Evolutionary conservation across 2,888 invertebrate species (phyloP), one percentile per base, ranked within the genome.

Genomic region (Teinopalpus imperialis): DNA sequence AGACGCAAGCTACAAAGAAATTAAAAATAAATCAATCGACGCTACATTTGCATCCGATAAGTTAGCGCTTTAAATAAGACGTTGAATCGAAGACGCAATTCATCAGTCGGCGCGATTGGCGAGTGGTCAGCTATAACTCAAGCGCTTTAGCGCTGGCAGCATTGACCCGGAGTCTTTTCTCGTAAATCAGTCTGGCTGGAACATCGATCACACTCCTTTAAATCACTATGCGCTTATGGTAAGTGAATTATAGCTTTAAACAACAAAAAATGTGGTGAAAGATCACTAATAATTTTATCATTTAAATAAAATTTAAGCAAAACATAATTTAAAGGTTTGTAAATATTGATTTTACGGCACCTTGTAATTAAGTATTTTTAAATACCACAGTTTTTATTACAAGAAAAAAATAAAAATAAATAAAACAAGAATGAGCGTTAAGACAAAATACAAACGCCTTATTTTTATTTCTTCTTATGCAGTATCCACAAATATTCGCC

Each of bases 91-190:
- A 46, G 46, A 40, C 18, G 45, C 45, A 34, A 46, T 46, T 12
- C 45, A 40, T 46, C 40, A 46, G 40, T 14, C 31, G 39, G 20
- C 16, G 29, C 21, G 45, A 34, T 35, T 21, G 32, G 34, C 23
- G 45, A 46, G 32, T 40, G 45, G 45, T 40, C 40, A 46, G 35
- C 45, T 21, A 46, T 46, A 46, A 46, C 35, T 46, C 40, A 46
- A 46, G 16, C 45, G 45, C 40, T 40, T 39, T 46, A 42, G 34
- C 45, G 45, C 45, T 46, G 40, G 10, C 34, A 46, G 21, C 27
- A 23, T 16, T 46, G 45, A 46, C 45, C 45, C 35, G 14, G 29
- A 40, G 46, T 35, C 23, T 30, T 41, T 35, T 30, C 29, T 35
- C 41, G 46, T 46, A 46, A 46, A 46, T 46, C 46, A 41, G 41